Evolutionary conservation across 2,113 vertebrate species (phyloP), one percentile per base, ranked within the genome.

Genomic region (Charina bottae): DNA sequence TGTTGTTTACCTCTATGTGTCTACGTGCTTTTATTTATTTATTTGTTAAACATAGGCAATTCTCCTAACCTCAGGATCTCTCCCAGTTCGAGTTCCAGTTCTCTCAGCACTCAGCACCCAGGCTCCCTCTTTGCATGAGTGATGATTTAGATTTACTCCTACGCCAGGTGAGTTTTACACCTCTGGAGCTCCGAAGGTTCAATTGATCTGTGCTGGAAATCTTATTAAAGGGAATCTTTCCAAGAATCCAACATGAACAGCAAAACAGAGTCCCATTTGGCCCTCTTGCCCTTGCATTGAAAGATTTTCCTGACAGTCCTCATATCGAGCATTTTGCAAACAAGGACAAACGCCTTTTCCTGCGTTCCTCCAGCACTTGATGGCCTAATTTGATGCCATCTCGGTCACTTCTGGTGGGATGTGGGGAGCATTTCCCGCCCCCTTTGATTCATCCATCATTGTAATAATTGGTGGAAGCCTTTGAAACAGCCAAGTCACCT

Each of bases 401-500:
- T 93, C 93, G 94, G 93, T 93, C 96, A 95, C 94, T 96, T 93
- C 92, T 94, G 90, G 53, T 90, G 93, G 93, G 86, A 84, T 93
- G 83, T 87, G 88, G 94, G 93, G 95, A 85, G 87, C 1, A 68
- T 87, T 95, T 96, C 95, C 95, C 93, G 92, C 49, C 91, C 92
- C 0, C 0, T 94, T 93, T 94, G 93, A 94, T 87, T 96, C 94
- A 96, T 95, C 91, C 94, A 92, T 96, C 95, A 94, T 93, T 93
- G 91, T 94, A 95, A 92, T 94, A 95, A 95, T 96, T 83, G 93
- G 92, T 92, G 55, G 78, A 42, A 92, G 0, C 55, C 93, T 93
- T 88, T 90, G 95, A 94, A 96, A 94, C 78, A 90, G 95, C 60
- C 64, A 83, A 90, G 86, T 95, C 94, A 95, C 94, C 94, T 96